phyloP scores from a whole-genome alignment of 2,888 invertebrate species.

The Pemphredon lugubris region DNA sequence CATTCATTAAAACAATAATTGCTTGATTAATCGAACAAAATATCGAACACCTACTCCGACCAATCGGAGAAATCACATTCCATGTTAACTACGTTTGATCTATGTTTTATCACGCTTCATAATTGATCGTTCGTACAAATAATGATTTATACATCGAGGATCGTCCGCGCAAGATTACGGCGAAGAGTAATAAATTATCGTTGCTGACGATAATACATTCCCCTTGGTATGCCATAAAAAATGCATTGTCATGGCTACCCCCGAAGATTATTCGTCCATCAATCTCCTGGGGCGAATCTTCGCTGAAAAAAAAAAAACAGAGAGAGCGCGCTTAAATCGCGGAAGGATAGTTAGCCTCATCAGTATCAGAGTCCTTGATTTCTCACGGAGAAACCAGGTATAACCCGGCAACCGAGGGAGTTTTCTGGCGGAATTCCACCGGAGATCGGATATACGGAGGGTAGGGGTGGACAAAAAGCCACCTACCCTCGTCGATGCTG shows the following conservation, averaged over 20 bases:
- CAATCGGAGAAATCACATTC: too few species aligned
- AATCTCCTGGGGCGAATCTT: constrained; percentile 12
- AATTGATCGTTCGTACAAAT: too few species aligned
- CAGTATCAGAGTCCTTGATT: constrained; percentile 32
- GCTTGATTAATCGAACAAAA: too few species aligned
- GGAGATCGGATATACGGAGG: constrained; percentile 28
- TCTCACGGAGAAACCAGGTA: constrained; percentile 9
- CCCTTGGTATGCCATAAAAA: too few species aligned
- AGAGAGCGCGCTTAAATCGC: constrained; percentile 13
- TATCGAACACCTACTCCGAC: too few species aligned
- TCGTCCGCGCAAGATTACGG: too few species aligned
- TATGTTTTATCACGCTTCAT: too few species aligned
- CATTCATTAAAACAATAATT: too few species aligned
- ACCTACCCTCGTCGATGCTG: constrained; percentile 60
- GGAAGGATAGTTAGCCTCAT: constrained; percentile 32
- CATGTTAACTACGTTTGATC: too few species aligned
- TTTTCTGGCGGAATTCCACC: constrained; percentile 30
- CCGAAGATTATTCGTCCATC: constrained; percentile 32
- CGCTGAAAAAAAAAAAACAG: constrained; percentile 10
- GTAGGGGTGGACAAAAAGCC: constrained; percentile 40
- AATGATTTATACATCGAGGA: too few species aligned
- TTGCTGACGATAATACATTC: too few species aligned
- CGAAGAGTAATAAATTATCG: too few species aligned
- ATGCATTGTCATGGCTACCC: background rate
- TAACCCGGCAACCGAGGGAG: background rate